Base-by-base conservation (phyloP, 2,797 vertebrate species). In the Poecilia picta region DNA sequence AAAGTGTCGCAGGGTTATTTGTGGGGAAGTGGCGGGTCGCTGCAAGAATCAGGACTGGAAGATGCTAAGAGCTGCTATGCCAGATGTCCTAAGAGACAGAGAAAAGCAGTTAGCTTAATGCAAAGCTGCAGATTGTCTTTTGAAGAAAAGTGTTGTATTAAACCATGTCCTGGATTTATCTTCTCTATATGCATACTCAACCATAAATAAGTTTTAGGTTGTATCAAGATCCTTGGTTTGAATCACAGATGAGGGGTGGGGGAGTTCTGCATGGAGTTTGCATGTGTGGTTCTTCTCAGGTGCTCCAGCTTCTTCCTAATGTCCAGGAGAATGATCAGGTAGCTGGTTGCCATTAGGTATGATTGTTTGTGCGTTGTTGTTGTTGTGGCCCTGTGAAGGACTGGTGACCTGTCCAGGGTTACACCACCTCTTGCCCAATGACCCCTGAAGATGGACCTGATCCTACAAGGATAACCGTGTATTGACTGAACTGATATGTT, bases 21-120 rank as follows among this genome's bases (percentile, higher is more conserved):
- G 70, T 49, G 64, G n/a, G 75, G 23, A 46, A 72, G 72, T 72
- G 51, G 72, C 12, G 53, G 72, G 51, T 83, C 31, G n/a, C 5
- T 55, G 68, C 47, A 68, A 66, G 49, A n/a, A 53, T 74, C 20
- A 41, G 49, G 20, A 41, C 3, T 39, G 36, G 2, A 25, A 3
- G 12, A 55, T 55, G 23, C 16, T 15, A 43, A n/a, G 11, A 43
- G 39, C n/a, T n/a, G 2, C 39, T 12, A n/a, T 45, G 11, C n/a
- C 5, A 43, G 11, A 7, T 70, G 39, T 70, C 23, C 66, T 70
- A n/a, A 41, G 25, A n/a, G 39, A 70, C 66, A 43, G 5, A 15
- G 16, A 5, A 41, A 43, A n/a, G 66, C 10, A 13, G 2, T 15
- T 23, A 41, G 18, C 10, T 68, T 45, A 13, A n/a, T 45, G 39